These are phyloP conservation scores for Tipula helvola DNA, from an alignment of 2,888 invertebrate genomes.

Conservation along the genomic window DNA sequence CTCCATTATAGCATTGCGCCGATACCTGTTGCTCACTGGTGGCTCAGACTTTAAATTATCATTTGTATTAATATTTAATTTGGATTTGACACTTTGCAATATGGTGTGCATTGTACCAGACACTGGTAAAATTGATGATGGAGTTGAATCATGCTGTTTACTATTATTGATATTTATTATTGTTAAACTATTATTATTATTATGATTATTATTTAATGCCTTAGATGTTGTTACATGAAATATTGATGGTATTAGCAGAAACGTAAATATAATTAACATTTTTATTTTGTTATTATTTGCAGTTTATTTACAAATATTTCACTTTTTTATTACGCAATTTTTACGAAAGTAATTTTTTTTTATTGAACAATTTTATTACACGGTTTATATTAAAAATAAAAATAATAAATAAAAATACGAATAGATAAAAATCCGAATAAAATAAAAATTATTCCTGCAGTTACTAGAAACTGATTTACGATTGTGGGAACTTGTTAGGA, in stretches of 20 bases:
- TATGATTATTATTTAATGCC: neutral
- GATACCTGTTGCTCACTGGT: neutral
- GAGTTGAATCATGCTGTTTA: neutral
- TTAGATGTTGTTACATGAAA: neutral
- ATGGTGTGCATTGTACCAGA: neutral
- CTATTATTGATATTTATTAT: neutral
- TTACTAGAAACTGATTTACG: neutral
- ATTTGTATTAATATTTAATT: neutral
- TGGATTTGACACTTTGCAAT: neutral
- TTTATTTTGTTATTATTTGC: neutral
- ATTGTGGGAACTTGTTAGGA: neutral
- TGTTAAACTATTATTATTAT: neutral
- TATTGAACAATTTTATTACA: neutral
- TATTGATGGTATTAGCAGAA: neutral
- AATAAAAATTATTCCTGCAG: neutral
- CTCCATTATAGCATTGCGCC: neutral
- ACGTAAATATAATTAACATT: neutral
- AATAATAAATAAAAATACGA: neutral
- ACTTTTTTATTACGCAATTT: neutral
- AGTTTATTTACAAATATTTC: neutral
- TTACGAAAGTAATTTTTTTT: neutral
- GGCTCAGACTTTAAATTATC: neutral
- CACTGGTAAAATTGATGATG: neutral
- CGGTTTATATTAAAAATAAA: neutral
- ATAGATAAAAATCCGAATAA: neutral